Evolutionary conservation across 1,140 invertebrate genomes (phyloP), one percentile per base, ranked within the genome.

Genomic region (Anoplophora glabripennis): DNA sequence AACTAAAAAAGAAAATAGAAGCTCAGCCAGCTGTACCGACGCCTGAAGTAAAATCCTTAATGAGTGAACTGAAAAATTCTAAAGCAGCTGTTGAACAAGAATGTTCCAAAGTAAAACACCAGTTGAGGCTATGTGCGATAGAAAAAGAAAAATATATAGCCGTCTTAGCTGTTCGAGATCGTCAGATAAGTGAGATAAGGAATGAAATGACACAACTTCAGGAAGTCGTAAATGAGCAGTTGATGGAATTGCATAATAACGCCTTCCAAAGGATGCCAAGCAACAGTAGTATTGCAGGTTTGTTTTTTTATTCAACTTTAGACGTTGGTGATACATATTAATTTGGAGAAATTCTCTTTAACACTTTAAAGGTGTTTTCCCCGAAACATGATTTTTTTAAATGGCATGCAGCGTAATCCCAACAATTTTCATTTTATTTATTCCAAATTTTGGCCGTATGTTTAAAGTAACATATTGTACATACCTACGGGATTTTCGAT

Each of bases 101-200:
- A 46, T 65, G 53, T 34, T 40, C 44, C 7, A 57, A 53, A 28
- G 42, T 75, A 12, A 65, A 69, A 48, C 68, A 73, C 56, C 59
- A 74, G 49, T 44, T 75, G 35, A 61, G 60, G 10, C 17, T 74
- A 14, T 42, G 55, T n/a, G 64, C 66, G 17, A 65, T 73, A 45
- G 74, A 75, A 54, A 71, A 65, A 44, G 72, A 75, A 34, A 75
- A 75, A 51, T 70, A 66, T 37, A 46, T 68, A 18, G 68, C 70
- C 8, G 67, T 75, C 11, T 59, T 75, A 33, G 61, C 58, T 18
- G 64, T 70, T 7, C 53, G 72, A 41, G 68, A 75, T 59, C 40
- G 52, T 17, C 72, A 75, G 58, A 70, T 75, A 18, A 69, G 66
- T 44, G 74, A 75, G 46, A 72, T 75, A 35, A 57, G 67, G 33